A percentile compares a stretch with the other conserved stretches of the same genome.
Conservation (phyloP, 1,140 invertebrate species). For the Cryptotermes secundus region DNA sequence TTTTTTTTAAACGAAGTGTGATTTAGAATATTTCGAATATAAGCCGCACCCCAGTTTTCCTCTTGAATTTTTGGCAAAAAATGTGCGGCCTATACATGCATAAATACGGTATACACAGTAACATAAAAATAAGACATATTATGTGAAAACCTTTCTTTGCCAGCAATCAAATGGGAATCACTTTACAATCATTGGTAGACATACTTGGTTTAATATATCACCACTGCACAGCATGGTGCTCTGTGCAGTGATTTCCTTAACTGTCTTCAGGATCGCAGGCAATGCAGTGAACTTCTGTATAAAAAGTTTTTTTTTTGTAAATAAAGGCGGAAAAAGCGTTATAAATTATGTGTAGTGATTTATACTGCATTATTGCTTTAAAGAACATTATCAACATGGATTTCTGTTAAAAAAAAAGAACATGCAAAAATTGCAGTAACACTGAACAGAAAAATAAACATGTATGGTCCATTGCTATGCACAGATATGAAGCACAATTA, state of each 20-base stretch:
- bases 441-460: constrained; percentile 10
- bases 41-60: no score
- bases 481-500: constrained; percentile 13
- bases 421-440: constrained; percentile 16
- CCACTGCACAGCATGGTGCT: not conserved
- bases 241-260: not conserved
- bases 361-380: not conserved
- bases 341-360: not conserved
- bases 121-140: no score
- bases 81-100: no score
- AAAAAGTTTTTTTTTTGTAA: not conserved
- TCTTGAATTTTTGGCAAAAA: no score
- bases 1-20: no score
- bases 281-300: not conserved
- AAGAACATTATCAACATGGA: not conserved
- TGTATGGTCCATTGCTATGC: not conserved
- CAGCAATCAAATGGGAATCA: not conserved
- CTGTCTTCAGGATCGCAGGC: not conserved
- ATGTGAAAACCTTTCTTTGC: not conserved
- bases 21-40: no score
- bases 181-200: no score
- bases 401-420: not conserved
- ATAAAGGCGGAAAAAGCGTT: not conserved
- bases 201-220: not conserved
- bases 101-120: no score